Evolutionary conservation across 2,113 vertebrate species (phyloP), one percentile per base, ranked within the genome.

Genomic region (Phainopepla nitens): DNA sequence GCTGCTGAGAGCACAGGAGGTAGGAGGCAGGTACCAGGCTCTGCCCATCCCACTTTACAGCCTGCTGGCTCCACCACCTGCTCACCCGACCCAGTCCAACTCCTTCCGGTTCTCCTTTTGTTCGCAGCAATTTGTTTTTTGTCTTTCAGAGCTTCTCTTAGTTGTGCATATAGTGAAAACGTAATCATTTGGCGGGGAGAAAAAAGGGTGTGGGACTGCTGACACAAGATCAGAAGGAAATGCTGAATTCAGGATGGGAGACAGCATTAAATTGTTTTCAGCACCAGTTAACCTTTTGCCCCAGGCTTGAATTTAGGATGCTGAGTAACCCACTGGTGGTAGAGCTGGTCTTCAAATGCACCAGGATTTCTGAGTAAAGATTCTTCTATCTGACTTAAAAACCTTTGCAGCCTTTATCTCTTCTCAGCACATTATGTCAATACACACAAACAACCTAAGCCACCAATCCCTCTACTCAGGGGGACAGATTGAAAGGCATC

Each of bases 81-180:
- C 90, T 88, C 1, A 0, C 54, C 66, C 10, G 8, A 82, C 36
- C 49, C 66, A 57, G 62, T 11, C 81, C 8, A 6, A 45, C 31
- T 89, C 77, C 36, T 93, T 47, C 82, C 75, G 56, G 42, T 31
- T 89, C 72, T 81, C 49, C 50, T 90, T 80, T 88, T 14, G 29
- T n/a, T 53, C 1, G 2, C 25, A 7, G 1, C 2, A 3, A 33
- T 61, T 23, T n/a, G 21, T 23, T 53, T 51, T 19, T 44, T 3
- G 1, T 29, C 28, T 22, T 21, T 8, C 9, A 5, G 45, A 88
- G 28, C 53, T 87, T 62, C 53, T 47, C 70, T 62, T 14, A 35
- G 41, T n/a, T 56, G 45, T 33, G 17, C 8, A 17, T 6, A 2
- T 0, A 68, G 15, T 42, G 39, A 71, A 65, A 66, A 88, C 58